A percentile compares a stretch with the other conserved stretches of the same genome.
phyloP scores from a whole-genome alignment of 2,113 vertebrate genomes.

The Plectropomus leopardus region DNA sequence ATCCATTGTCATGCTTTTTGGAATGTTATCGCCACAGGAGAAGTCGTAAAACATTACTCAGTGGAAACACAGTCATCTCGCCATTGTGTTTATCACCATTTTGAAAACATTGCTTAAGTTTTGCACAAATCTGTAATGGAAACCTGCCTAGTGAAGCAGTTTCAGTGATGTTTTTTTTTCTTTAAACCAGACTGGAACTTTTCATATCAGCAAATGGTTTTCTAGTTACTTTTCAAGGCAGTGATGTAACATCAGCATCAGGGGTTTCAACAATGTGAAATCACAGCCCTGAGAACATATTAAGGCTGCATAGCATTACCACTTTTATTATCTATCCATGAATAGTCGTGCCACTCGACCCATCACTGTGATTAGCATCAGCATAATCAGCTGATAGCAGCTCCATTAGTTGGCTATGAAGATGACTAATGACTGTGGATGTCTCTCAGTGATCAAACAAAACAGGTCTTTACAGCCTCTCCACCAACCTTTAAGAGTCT shows the following conservation, averaged over 20 bases:
- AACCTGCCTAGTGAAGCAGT: no score
- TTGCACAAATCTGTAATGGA: no score
- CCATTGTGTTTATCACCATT: no score
- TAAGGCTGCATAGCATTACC: constrained; percentile 10
- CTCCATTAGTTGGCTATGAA: constrained; percentile 37
- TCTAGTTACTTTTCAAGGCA: not conserved
- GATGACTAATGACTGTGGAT: constrained; percentile 19
- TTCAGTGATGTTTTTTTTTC: no score
- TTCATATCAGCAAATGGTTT: no score
- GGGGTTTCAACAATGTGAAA: not conserved
- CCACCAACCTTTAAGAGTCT: constrained; percentile 4
- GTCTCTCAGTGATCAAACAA: constrained; percentile 40
- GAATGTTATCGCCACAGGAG: no score
- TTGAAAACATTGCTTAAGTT: no score
- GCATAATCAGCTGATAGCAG: constrained; percentile 55
- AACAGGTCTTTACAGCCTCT: constrained; percentile 17
- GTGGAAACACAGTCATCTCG: no score
- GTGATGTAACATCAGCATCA: not conserved
- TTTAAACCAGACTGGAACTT: no score
- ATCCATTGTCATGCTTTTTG: no score
- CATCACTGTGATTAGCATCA: constrained; percentile 53
- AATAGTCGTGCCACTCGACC: constrained; percentile 40
- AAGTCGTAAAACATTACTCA: no score
- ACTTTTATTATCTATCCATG: constrained; percentile 23
- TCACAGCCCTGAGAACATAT: not conserved